Evolutionary conservation across 2,113 vertebrate genomes (phyloP).

Genomic region (Albula goreensis): DNA sequence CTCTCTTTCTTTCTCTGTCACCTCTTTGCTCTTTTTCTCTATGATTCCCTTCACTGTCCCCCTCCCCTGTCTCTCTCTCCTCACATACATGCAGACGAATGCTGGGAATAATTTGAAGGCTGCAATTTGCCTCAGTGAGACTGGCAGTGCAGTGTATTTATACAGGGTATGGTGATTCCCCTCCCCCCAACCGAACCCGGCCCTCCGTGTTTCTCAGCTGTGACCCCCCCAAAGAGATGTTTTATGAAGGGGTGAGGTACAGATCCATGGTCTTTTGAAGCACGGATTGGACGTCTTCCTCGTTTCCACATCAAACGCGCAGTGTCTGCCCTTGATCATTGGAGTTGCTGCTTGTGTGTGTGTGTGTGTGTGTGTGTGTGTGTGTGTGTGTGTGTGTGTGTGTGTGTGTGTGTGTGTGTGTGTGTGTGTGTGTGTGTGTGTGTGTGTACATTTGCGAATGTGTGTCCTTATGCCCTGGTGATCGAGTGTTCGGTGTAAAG

Average conservation of each 20-base stretch:
- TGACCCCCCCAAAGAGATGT: neutral
- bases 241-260: neutral
- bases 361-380: slow-evolving; percentile 10
- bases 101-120: no score
- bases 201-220: no score
- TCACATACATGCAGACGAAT: no score
- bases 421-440: neutral
- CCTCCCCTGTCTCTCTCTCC: no score
- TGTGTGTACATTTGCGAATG: neutral
- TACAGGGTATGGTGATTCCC: no score
- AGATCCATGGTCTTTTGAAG: neutral
- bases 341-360: neutral
- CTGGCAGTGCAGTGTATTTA: neutral
- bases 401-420: neutral
- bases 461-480: neutral
- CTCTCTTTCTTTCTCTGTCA: neutral
- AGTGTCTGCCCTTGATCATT: neutral
- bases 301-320: neutral
- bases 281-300: neutral
- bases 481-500: neutral
- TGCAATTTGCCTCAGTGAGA: neutral
- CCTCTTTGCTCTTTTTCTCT: neutral
- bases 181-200: no score
- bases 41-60: neutral
- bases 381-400: neutral